Evolutionary conservation across 2,113 vertebrate species (phyloP), one percentile per base, ranked within the genome.

Genomic region (Antidorcas marsupialis): DNA sequence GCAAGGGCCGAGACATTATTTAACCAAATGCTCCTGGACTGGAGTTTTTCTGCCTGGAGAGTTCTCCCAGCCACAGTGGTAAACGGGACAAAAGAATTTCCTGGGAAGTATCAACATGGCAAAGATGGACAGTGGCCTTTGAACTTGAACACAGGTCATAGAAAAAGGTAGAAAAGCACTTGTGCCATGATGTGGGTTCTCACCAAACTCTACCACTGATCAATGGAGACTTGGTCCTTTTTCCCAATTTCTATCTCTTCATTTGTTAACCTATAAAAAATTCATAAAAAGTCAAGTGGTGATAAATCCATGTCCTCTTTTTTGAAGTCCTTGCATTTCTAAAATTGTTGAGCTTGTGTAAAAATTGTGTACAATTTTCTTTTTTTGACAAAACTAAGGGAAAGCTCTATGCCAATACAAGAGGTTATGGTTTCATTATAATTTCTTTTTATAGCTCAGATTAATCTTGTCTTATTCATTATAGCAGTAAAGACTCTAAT

Each of bases 401-500:
- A 83, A 87, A 87, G 28, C 43, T 83, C 55, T 91, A 53, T 6
- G n/a, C 74, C 74, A 62, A 47, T 86, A 78, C 78, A 89, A 96
- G 81, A 89, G 90, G 88, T 90, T 92, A 57, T 64, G 85, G 45
- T 85, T 96, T 98, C 97, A 96, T 97, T 96, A 74, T 95, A 60
- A 87, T 95, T 97, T 95, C 64, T 93, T 94, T 97, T 96, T 96
- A 98, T 81, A 97, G 85, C 85, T 88, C 57, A 89, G 67, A 96
- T 97, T 97, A 95, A 98, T 97, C 96, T 95, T 96, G 94, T 91
- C 94, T 95, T 89, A 91, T 94, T 97, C 94, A 94, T 95, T 90
- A 95, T 74, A 86, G 90, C 59, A 82, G 64, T 52, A 64, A 52
- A 92, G 88, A 52, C 78, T 96, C 53, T 97, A 94, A 92, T 78